Evolutionary conservation across 2,888 invertebrate species (phyloP), one percentile per base, ranked within the genome.

Genomic region (Dendrolimus houi): DNA sequence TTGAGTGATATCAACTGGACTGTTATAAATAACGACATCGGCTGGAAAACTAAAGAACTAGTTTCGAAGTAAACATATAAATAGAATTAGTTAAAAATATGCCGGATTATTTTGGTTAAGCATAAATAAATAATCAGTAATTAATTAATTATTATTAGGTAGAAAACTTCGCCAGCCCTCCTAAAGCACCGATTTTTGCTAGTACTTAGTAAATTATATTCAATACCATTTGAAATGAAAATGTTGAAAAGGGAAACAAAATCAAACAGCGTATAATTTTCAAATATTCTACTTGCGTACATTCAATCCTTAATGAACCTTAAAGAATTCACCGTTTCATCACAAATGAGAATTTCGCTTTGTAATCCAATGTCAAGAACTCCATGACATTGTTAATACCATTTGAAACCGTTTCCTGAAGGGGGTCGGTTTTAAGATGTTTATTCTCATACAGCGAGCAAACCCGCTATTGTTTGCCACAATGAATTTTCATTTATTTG

Each of bases 401-500:
- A 71, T 67, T 66, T 59, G 67, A 66, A 72, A 72, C 68, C 66
- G 68, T 68, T 71, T 68, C 54, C 13, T 40, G 41, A 10, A n/a
- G 13, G 47, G 57, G 64, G 64, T 62, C 59, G 67, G 70, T 66
- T 73, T 68, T 66, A 74, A 76, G 75, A 78, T 77, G 71, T 81
- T 83, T 78, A 74, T 73, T 76, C 72, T 74, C 64, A 67, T 70
- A 69, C 63, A 68, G 69, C 70, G 68, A 69, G 61, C 65, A 68
- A 70, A 68, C 68, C 68, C 64, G 56, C 67, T 62, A 71, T 79
- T 81, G 79, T 79, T 73, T 75, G 74, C 69, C 69, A 64, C 70
- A 70, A 73, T 79, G 75, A 77, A 77, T 81, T 79, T 77, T 76
- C 77, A 75, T 79, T 74, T 78, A 78, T 81, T 78, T 75, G 75